Conservation (phyloP, 2,797 vertebrate species). For the Falco peregrinus region DNA sequence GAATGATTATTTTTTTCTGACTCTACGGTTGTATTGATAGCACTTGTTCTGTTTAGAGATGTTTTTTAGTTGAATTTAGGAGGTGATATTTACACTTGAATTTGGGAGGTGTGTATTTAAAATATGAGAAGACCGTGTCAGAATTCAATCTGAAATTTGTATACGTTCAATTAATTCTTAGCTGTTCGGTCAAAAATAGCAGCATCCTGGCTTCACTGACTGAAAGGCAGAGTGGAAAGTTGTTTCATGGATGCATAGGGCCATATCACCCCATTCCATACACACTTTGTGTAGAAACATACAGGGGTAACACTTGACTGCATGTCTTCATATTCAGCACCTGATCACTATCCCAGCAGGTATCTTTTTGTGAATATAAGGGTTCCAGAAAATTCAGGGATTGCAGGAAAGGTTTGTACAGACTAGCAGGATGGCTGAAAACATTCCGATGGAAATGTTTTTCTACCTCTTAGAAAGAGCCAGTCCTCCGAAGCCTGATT, state of each 20-base stretch:
- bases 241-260: neutral
- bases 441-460: neutral
- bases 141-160: neutral
- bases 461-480: neutral
- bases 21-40: neutral
- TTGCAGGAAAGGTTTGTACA: neutral
- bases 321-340: neutral
- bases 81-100: neutral
- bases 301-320: neutral
- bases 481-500: neutral
- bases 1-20: neutral
- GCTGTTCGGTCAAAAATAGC: neutral
- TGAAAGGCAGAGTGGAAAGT: neutral
- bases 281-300: neutral
- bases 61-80: neutral
- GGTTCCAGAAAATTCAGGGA: neutral
- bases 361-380: neutral
- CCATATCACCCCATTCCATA: neutral
- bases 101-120: neutral
- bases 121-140: neutral
- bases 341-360: neutral
- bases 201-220: neutral
- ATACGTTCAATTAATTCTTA: neutral
- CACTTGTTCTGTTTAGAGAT: neutral
- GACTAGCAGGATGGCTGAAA: neutral